phyloP scores from a whole-genome alignment of 2,113 vertebrate species.

The Ornithorhynchus anatinus region DNA sequence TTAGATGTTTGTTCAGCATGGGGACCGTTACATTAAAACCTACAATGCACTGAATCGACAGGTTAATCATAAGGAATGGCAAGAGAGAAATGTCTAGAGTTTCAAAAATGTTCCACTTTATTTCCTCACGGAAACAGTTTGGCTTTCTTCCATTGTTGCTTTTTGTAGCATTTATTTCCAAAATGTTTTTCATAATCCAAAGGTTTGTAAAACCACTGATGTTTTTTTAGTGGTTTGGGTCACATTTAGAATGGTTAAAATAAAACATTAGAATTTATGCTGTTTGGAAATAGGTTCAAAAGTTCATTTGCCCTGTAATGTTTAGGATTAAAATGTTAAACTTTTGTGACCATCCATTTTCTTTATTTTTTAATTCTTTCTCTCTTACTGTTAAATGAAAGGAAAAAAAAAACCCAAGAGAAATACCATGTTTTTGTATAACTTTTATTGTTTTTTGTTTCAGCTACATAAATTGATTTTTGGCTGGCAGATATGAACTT shows the following conservation, averaged over 20 bases:
- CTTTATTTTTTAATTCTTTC: conserved; percentile 68
- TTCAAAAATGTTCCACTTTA: conserved; percentile 83
- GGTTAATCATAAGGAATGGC: conserved; percentile 76
- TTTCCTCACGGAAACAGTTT: conserved; percentile 80
- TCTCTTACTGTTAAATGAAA: conserved; percentile 56
- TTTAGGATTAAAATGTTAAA: conserved; percentile 83
- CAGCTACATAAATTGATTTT: conserved; percentile 69
- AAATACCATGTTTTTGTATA: conserved; percentile 69
- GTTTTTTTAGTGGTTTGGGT: conserved; percentile 75
- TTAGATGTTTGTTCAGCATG: conserved; percentile 75
- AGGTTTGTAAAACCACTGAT: conserved; percentile 76
- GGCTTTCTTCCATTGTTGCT: conserved; percentile 81
- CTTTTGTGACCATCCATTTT: conserved; percentile 76
- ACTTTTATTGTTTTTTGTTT: conserved; percentile 67
- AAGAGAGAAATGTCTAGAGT: conserved; percentile 76
- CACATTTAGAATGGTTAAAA: conserved; percentile 71
- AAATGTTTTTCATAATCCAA: conserved; percentile 78
- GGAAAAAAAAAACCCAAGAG: conserved; percentile 50
- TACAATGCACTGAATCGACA: conserved; percentile 93
- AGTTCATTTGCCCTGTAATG: conserved; percentile 76
- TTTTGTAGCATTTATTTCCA: conserved; percentile 83
- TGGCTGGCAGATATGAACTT: conserved; percentile 68
- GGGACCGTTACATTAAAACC: conserved; percentile 83
- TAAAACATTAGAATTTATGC: conserved; percentile 68
- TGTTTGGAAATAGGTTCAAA: conserved; percentile 72